A percentile compares a stretch with the other conserved stretches of the same genome.
phyloP scores from a whole-genome alignment of 2,113 vertebrate genomes.

The Toxotes jaculatrix region DNA sequence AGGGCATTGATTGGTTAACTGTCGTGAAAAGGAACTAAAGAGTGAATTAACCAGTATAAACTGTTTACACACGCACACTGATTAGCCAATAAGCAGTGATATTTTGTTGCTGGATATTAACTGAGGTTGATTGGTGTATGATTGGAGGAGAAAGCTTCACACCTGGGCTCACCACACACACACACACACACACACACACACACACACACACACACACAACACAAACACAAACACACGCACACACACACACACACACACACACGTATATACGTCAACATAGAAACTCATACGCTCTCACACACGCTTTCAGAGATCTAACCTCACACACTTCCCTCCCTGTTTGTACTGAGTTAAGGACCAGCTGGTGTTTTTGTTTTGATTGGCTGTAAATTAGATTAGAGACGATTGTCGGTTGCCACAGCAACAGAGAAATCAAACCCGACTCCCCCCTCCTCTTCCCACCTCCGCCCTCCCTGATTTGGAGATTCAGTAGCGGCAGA shows the following conservation, averaged over 20 bases:
- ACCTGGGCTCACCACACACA: slow-evolving; percentile 32
- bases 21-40: slow-evolving; percentile 9
- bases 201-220: neutral
- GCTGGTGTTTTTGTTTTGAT: slow-evolving; percentile 68
- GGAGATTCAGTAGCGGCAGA: neutral
- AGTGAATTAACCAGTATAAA: neutral
- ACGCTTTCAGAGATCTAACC: neutral
- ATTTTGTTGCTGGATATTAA: slow-evolving; percentile 38
- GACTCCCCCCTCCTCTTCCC: neutral
- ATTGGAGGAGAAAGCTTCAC: slow-evolving; percentile 49
- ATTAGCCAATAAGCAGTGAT: slow-evolving; percentile 33
- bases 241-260: slow-evolving; percentile 22
- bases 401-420: slow-evolving; percentile 44
- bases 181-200: slow-evolving; percentile 31
- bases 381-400: slow-evolving; percentile 62
- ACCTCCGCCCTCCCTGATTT: neutral
- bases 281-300: neutral
- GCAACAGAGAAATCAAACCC: slow-evolving; percentile 23
- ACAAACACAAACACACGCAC: slow-evolving; percentile 25
- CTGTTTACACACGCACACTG: neutral
- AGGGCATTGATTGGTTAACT: slow-evolving; percentile 25
- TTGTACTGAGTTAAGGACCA: slow-evolving; percentile 38
- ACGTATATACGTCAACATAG: neutral
- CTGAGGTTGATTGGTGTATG: slow-evolving; percentile 50
- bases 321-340: neutral